Percentiles rank a stretch among this genome's conserved stretches.
Conservation (phyloP, 2,888 invertebrate species). For the Lomographa bimaculata region DNA sequence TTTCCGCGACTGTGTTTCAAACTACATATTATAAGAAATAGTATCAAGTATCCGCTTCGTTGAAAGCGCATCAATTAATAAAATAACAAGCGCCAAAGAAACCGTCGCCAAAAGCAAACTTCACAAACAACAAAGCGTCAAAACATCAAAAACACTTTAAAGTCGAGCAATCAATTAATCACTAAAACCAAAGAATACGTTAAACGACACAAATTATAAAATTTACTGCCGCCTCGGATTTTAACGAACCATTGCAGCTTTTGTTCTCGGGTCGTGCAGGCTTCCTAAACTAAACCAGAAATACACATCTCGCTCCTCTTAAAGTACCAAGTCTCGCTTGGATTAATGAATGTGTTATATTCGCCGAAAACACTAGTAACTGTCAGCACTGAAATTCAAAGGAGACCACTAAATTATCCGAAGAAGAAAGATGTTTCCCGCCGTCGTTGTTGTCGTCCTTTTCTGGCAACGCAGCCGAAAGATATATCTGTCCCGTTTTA, state of each 20-base stretch:
- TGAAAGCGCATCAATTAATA: conserved; percentile 24
- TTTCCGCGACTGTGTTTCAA: too few relatives aligned
- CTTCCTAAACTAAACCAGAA: conserved; percentile 45
- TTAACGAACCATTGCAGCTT: conserved; percentile 74
- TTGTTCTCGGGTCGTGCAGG: conserved; percentile 53
- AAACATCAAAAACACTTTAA: conserved; percentile 35
- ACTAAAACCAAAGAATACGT: conserved; percentile 45
- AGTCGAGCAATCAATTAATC: conserved; percentile 49
- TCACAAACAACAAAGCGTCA: conserved; percentile 40
- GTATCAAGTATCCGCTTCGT: too few relatives aligned
- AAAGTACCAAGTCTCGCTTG: conserved; percentile 50
- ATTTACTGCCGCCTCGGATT: conserved; percentile 44
- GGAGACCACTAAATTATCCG: conserved; percentile 56
- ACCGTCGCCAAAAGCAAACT: conserved; percentile 38
- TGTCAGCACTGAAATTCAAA: conserved; percentile 56
- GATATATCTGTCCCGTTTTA: conserved; percentile 48
- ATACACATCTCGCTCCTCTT: conserved; percentile 60
- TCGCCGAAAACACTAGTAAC: conserved; percentile 63
- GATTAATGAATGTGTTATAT: conserved; percentile 71
- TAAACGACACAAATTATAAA: conserved; percentile 52
- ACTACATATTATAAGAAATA: too few relatives aligned
- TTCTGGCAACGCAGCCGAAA: conserved; percentile 33
- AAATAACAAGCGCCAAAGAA: conserved; percentile 29
- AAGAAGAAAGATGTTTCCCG: conserved; percentile 77
- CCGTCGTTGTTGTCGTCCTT: conserved; percentile 46